phyloP scores from a whole-genome alignment of 2,797 vertebrate species.

The Melanotaenia trifasciata region DNA sequence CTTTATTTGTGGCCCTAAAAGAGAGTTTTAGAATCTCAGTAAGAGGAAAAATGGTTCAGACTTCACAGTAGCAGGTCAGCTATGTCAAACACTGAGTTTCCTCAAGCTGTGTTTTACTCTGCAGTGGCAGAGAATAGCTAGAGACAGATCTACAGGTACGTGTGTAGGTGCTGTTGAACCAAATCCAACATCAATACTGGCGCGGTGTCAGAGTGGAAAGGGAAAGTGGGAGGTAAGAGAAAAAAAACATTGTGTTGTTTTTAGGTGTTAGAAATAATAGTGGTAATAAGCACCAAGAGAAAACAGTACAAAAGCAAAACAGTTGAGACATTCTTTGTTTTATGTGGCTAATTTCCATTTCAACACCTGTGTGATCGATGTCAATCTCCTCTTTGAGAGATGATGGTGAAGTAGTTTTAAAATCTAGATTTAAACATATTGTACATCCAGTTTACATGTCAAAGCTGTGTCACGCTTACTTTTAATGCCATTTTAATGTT shows the following conservation, averaged over 20 bases:
- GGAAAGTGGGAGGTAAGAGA: constrained; percentile 51
- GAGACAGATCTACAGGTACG: constrained; percentile 34
- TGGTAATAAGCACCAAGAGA: constrained; percentile 47
- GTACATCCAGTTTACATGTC: neutral
- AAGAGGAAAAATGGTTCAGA: constrained; percentile 6
- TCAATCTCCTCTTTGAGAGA: constrained; percentile 47
- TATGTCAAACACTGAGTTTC: constrained; percentile 37
- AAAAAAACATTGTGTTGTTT: constrained; percentile 59
- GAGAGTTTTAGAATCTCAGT: neutral
- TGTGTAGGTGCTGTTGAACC: constrained; percentile 61
- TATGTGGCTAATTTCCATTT: constrained; percentile 59
- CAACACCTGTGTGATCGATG: constrained; percentile 56
- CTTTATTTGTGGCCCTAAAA: constrained; percentile 14
- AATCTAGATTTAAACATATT: neutral
- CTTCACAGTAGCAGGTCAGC: constrained; percentile 52
- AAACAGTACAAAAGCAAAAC: constrained; percentile 39
- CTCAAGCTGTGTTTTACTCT: constrained; percentile 32
- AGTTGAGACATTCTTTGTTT: constrained; percentile 48
- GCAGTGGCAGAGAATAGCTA: constrained; percentile 25
- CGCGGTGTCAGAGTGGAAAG: constrained; percentile 44
- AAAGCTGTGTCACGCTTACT: neutral
- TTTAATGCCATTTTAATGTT: neutral
- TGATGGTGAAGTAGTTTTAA: constrained; percentile 32
- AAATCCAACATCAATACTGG: constrained; percentile 67
- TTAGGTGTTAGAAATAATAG: constrained; percentile 57